Base-by-base conservation (phyloP, 2,113 vertebrate species). In the Prionailurus bengalensis region DNA sequence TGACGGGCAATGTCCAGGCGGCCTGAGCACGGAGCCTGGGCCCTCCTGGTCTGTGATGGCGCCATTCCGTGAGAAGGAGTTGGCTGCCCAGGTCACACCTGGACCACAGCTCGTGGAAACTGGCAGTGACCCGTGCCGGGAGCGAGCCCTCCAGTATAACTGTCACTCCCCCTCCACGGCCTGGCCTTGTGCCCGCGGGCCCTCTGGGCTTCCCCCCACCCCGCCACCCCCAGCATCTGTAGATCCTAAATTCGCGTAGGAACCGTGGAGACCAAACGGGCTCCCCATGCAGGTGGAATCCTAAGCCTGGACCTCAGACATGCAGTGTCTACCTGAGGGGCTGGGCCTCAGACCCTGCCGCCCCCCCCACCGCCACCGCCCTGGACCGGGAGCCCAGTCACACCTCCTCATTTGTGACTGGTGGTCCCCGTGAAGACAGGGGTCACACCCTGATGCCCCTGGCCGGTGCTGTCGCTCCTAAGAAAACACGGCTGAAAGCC, bases 351-450 rank as follows among this genome's bases (percentile, higher is more conserved):
- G 53, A 65, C 2, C 13, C 36, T 3, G 1, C 45, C 45, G 1
- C 45, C 1, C 0, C 0, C 58, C 21, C 23, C 12, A 2, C 36
- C 70, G 5, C 36, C 10, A 1, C 76, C 13, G 8, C 42, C 78
- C 58, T 36, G 45, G 31, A 36, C 25, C 29, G 33, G 39, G 33
- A 78, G n/a, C 33, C 25, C 39, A 14, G 25, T 68, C 78, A 33
- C 19, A 39, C 25, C 33, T 51, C 6, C 66, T 25, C 5, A 33
- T 80, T 36, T n/a, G 27, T 27, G 19, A 31, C 55, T 12, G 42
- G 39, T 27, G 53, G 33, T 58, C 42, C 36, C 7, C 0, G 0
- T 42, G 45, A 73, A 48, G 65, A 63, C 27, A 9, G 10, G 33
- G 0, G 13, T 27, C 58, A 25, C 63, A 27, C 14, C 19, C 45